phyloP scores from a whole-genome alignment of 2,888 invertebrate genomes.

The Sminthurides aquaticus region DNA sequence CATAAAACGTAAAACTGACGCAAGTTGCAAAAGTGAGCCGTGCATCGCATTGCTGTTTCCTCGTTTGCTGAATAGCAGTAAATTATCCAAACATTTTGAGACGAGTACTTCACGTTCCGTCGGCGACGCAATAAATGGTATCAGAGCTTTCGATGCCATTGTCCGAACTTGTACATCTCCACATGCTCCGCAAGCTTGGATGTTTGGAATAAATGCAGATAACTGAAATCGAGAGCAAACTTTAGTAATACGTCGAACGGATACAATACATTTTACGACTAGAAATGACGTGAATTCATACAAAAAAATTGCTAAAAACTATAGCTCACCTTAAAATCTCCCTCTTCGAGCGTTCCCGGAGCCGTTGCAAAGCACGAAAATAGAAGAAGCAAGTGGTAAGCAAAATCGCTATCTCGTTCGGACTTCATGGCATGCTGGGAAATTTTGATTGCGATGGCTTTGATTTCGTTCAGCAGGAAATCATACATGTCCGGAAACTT shows the following conservation, averaged over 20 bases:
- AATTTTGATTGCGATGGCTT: conserved; percentile 1
- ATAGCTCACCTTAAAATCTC: conserved; percentile 33
- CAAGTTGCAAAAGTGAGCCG: conserved; percentile 31
- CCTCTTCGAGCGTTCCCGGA: conserved; percentile 35
- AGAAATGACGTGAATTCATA: background rate
- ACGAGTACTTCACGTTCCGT: conserved; percentile 25
- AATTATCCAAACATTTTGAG: conserved; percentile 14
- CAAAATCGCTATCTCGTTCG: conserved; percentile 30
- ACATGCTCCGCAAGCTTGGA: conserved; percentile 59
- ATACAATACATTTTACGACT: background rate
- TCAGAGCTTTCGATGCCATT: conserved; percentile 47
- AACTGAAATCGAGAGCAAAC: conserved; percentile 51
- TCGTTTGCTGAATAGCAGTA: conserved; percentile 2
- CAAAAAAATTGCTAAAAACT: conserved; percentile 1
- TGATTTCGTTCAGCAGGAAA: conserved; percentile 53
- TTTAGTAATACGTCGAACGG: background rate
- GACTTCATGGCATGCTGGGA: background rate
- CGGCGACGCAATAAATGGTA: conserved; percentile 34
- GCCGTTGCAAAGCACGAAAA: conserved; percentile 37
- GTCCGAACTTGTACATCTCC: conserved; percentile 62
- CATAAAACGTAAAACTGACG: conserved; percentile 1
- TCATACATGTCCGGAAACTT: conserved; percentile 58
- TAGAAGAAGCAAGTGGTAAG: conserved; percentile 37
- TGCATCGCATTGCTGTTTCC: conserved; percentile 30
- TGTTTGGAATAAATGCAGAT: conserved; percentile 58